A percentile compares a stretch with the other conserved stretches of the same genome.
These are phyloP conservation scores for Drosophila neonasuta DNA, from an alignment of 2,888 invertebrate species.

Conservation along the genomic window DNA sequence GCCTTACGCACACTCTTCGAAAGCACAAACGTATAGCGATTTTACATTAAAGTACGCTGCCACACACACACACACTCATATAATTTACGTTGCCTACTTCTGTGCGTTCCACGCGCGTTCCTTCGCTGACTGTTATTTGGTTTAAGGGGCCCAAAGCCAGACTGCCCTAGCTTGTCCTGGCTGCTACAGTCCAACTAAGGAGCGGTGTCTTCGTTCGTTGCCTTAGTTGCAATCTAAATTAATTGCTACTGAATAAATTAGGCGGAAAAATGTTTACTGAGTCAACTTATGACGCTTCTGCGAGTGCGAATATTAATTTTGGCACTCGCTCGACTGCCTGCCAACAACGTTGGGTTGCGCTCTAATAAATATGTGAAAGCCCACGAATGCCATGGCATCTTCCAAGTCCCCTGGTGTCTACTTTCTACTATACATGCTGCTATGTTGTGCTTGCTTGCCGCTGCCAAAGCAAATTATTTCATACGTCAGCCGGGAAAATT, in stretches of 20 bases:
- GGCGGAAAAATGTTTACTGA: slow-evolving; percentile 74
- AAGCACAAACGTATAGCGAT: background rate
- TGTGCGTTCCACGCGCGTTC: slow-evolving; percentile 9
- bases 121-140: background rate
- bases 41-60: slow-evolving; percentile 44
- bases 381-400: slow-evolving; percentile 20
- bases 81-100: slow-evolving; percentile 42
- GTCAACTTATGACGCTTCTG: slow-evolving; percentile 73
- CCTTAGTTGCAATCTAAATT: slow-evolving; percentile 76
- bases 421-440: slow-evolving; percentile 2
- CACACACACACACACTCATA: background rate
- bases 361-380: slow-evolving; percentile 55
- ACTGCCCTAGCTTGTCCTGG: background rate
- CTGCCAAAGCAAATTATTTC: slow-evolving; percentile 70
- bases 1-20: background rate
- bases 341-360: slow-evolving; percentile 27
- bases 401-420: slow-evolving; percentile 19
- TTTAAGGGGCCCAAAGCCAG: slow-evolving; percentile 17
- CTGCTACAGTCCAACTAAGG: background rate
- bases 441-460: slow-evolving; percentile 25
- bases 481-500: slow-evolving; percentile 65
- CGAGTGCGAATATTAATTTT: slow-evolving; percentile 74
- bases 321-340: slow-evolving; percentile 33
- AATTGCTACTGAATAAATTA: slow-evolving; percentile 76
- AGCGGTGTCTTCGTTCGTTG: slow-evolving; percentile 38